Percentiles rank a stretch among this genome's conserved stretches.
Evolutionary conservation across 2,797 vertebrate species (phyloP).

Genomic region (Gallinago stenura): DNA sequence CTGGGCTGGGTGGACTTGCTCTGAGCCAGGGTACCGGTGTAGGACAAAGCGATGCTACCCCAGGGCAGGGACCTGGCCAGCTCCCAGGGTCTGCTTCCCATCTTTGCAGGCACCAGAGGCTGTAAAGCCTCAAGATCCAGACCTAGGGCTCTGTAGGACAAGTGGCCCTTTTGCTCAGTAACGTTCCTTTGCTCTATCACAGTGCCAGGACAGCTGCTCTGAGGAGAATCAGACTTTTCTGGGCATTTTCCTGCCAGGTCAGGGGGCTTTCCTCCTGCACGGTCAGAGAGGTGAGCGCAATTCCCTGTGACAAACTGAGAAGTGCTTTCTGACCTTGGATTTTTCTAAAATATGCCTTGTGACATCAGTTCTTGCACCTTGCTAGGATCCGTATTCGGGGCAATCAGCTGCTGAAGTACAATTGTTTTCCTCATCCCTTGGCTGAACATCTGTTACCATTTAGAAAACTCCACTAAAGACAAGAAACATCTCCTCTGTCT

Average conservation of each 20-base stretch:
- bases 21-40: not conserved
- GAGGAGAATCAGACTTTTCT: not conserved
- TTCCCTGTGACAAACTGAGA: not conserved
- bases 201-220: not conserved
- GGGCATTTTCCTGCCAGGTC: accelerated
- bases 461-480: not conserved
- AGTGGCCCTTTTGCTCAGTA: not conserved
- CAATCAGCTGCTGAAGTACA: not conserved
- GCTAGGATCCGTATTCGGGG: accelerated
- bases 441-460: not conserved
- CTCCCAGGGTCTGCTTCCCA: not conserved
- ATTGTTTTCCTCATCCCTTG: not conserved
- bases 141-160: not conserved
- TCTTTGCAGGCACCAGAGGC: not conserved
- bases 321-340: not conserved
- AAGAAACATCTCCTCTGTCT: not conserved
- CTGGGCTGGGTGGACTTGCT: not conserved
- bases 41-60: not conserved
- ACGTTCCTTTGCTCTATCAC: not conserved
- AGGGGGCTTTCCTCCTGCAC: not conserved
- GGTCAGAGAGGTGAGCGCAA: not conserved
- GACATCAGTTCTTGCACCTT: not conserved
- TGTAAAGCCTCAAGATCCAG: not conserved
- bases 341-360: not conserved
- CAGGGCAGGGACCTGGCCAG: not conserved